phyloP scores from a whole-genome alignment of 2,888 invertebrate genomes.

The Deilephila elpenor region DNA sequence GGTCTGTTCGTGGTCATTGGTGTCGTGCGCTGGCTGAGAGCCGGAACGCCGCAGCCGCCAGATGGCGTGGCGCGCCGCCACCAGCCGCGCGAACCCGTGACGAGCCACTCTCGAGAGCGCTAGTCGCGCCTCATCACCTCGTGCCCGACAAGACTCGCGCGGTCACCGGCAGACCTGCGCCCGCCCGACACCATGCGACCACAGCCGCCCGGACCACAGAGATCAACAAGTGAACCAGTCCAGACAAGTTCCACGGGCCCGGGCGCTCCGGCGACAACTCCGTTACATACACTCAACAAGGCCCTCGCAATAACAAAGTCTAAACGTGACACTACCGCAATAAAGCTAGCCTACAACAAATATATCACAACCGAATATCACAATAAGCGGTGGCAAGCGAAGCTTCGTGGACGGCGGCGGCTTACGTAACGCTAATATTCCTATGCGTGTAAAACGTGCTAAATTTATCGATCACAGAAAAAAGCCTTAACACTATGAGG shows the following conservation, averaged over 20 bases:
- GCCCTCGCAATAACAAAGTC: conserved; percentile 31
- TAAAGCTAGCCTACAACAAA: conserved; percentile 76
- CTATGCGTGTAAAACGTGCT: conserved; percentile 79
- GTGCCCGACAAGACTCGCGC: conserved; percentile 66
- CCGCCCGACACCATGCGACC: conserved; percentile 59
- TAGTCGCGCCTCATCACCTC: conserved; percentile 74
- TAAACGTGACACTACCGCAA: conserved; percentile 66
- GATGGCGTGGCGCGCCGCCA: conserved; percentile 89
- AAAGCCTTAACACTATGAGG: conserved; percentile 79
- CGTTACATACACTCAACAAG: conserved; percentile 51
- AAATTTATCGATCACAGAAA: conserved; percentile 81
- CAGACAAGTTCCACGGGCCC: conserved; percentile 54
- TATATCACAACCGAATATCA: conserved; percentile 83
- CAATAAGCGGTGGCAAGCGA: conserved; percentile 82
- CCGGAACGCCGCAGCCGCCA: conserved; percentile 87
- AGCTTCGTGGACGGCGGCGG: conserved; percentile 83
- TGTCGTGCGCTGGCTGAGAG: conserved; percentile 80
- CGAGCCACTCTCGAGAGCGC: conserved; percentile 86
- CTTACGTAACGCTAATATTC: conserved; percentile 81
- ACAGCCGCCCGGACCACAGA: no score
- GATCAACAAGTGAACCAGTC: conserved; percentile 44
- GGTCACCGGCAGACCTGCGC: conserved; percentile 48
- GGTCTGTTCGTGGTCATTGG: conserved; percentile 82
- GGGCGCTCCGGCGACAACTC: conserved; percentile 59
- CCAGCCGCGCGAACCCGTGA: conserved; percentile 88